Base-by-base conservation (phyloP, 1,140 invertebrate genomes). In the Bombus confusus region DNA sequence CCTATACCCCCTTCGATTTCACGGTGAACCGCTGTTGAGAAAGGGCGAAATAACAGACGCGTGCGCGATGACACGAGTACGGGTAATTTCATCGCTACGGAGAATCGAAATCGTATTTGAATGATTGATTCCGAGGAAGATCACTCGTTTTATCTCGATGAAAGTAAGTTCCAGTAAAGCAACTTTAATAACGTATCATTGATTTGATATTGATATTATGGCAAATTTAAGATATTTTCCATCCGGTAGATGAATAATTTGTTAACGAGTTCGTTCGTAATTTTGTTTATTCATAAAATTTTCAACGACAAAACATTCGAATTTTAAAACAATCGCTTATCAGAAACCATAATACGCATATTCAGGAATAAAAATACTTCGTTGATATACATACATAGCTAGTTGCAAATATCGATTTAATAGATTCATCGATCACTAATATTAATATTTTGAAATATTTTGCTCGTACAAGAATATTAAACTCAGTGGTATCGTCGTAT, bases 31-130 rank as follows among this genome's bases (percentile, higher is more conserved):
- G 37, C 1, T 77, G 34, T 64, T 57, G 59, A n/a, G 57, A 71
- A 79, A 72, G 86, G 76, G 47, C 80, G 64, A 83, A 71, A 77
- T 34, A 64, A 62, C 57, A 88, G n/a, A 64, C 83, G 77, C 76
- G 28, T 80, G 83, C 77, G 78, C 64, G 69, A 87, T 77, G 43
- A 39, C 34, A 73, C 76, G 28, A 22, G 57, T 75, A 4, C 47
- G 47, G 39, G 62, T 41, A 64, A 64, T 64, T 59, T 81, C 68
- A 28, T 72, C 28, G 31, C 47, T 31, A 41, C 73, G 10, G 18
- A 74, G 31, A 28, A 41, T 73, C 9, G 28, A 31, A 37, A 69
- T 28, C 22, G 15, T 31, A 25, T 66, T 66, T 22, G 15, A n/a
- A 57, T 37, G 12, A 76, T 34, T 37, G 1, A 57, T 28, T 28